These are phyloP conservation scores for Cartodere bifasciata DNA, from an alignment of 2,888 invertebrate species.

Conservation along the genomic window DNA sequence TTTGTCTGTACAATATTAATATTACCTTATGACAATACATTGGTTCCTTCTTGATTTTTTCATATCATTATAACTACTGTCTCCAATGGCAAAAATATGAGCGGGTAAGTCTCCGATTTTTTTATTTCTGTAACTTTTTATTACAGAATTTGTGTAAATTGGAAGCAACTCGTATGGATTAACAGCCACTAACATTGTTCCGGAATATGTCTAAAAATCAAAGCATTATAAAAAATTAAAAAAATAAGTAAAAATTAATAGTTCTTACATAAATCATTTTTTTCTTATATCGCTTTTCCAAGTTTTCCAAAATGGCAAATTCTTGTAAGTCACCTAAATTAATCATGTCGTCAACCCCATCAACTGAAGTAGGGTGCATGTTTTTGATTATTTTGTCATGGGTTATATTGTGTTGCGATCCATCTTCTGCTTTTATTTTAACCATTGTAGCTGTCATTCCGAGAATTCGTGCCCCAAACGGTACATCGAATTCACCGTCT, in stretches of 20 bases:
- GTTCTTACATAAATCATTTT: slow-evolving; percentile 82
- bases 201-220: slow-evolving; percentile 75
- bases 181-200: slow-evolving; percentile 86
- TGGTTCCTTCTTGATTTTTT: slow-evolving; percentile 64
- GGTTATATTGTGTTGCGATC: slow-evolving; percentile 51
- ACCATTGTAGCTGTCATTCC: slow-evolving; percentile 64
- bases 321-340: slow-evolving; percentile 89
- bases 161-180: slow-evolving; percentile 91
- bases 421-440: slow-evolving; percentile 73
- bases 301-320: slow-evolving; percentile 82
- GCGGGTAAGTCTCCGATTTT: slow-evolving; percentile 82
- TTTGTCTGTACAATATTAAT: slow-evolving; percentile 4
- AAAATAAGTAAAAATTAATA: slow-evolving; percentile 1
- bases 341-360: slow-evolving; percentile 92
- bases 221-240: slow-evolving; percentile 2
- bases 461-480: slow-evolving; percentile 72
- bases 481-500: slow-evolving; percentile 67
- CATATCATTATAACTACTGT: slow-evolving; percentile 79
- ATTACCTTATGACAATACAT: slow-evolving; percentile 85
- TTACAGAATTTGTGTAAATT: slow-evolving; percentile 86
- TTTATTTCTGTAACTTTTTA: slow-evolving; percentile 67
- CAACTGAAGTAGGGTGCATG: slow-evolving; percentile 66
- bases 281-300: slow-evolving; percentile 76
- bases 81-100: slow-evolving; percentile 92
- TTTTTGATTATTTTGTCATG: slow-evolving; percentile 51